These are phyloP conservation scores for Furnarius figulus DNA, from an alignment of 2,113 vertebrate genomes.

Conservation along the genomic window DNA sequence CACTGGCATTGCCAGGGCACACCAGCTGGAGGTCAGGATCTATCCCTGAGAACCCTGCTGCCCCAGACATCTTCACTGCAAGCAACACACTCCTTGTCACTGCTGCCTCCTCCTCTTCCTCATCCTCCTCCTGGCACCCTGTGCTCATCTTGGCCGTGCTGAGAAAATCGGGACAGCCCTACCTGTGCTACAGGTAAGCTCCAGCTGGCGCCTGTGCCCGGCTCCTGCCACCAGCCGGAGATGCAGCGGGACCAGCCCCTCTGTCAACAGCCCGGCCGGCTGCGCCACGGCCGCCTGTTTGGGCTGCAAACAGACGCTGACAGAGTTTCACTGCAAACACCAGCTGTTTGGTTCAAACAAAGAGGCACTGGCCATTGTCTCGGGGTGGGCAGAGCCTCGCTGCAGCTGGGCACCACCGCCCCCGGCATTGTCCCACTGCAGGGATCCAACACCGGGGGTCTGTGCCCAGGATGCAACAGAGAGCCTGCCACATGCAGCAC, in stretches of 20 bases:
- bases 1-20: not conserved
- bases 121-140: not conserved
- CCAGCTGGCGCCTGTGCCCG: not conserved
- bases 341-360: conserved; percentile 27
- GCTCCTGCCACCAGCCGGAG: not conserved
- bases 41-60: not conserved
- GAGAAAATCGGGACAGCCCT: not conserved
- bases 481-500: fast-evolving
- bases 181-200: not conserved
- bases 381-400: not conserved
- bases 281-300: not conserved
- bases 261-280: not conserved
- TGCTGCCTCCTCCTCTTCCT: not conserved
- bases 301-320: conserved; percentile 35
- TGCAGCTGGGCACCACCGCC: not conserved
- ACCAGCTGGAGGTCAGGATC: not conserved
- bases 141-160: not conserved
- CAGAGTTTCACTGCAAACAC: conserved; percentile 38
- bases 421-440: fast-evolving
- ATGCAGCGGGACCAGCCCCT: not conserved
- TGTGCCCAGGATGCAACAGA: not conserved
- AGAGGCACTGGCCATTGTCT: not conserved
- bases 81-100: not conserved
- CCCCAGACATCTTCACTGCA: fast-evolving
- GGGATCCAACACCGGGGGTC: fast-evolving